Conservation (phyloP, 1,140 invertebrate species). For the Trissolcus basalis region DNA sequence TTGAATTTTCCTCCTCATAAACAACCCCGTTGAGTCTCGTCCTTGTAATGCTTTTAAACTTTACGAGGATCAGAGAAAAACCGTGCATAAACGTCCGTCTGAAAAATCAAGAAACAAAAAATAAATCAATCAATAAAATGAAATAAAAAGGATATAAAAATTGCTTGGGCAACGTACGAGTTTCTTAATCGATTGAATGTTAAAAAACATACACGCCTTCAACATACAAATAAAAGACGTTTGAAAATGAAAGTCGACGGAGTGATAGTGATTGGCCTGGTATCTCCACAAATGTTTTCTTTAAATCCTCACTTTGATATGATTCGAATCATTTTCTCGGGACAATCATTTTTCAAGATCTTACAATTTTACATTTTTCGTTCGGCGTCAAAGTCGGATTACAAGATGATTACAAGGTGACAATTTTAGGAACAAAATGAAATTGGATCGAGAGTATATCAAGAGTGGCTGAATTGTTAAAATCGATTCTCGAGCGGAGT, state of each 20-base stretch:
- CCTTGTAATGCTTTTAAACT: too few relatives aligned
- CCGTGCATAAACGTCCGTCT: too few relatives aligned
- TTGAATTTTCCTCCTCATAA: background rate
- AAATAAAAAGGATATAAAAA: background rate
- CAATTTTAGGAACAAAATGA: too few relatives aligned
- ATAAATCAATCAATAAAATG: background rate
- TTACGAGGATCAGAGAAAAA: too few relatives aligned
- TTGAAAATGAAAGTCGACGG: slow-evolving; percentile 48
- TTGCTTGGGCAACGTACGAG: background rate
- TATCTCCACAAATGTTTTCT: slow-evolving; percentile 22
- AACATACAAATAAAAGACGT: slow-evolving; percentile 37
- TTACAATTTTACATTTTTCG: too few relatives aligned
- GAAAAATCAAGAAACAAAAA: background rate
- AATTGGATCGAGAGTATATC: too few relatives aligned
- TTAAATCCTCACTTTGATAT: slow-evolving; percentile 25
- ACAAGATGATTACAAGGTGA: too few relatives aligned
- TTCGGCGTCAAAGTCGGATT: too few relatives aligned
- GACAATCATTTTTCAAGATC: too few relatives aligned
- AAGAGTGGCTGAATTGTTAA: too few relatives aligned
- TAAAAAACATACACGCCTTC: slow-evolving; percentile 21
- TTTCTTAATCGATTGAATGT: slow-evolving; percentile 9
- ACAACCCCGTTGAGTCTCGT: background rate
- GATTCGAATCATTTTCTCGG: slow-evolving; percentile 17
- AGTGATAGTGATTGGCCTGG: slow-evolving; percentile 24
- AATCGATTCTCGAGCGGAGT: too few relatives aligned